phyloP scores from a whole-genome alignment of 2,113 vertebrate species.

The Apistogramma diplotaenia region DNA sequence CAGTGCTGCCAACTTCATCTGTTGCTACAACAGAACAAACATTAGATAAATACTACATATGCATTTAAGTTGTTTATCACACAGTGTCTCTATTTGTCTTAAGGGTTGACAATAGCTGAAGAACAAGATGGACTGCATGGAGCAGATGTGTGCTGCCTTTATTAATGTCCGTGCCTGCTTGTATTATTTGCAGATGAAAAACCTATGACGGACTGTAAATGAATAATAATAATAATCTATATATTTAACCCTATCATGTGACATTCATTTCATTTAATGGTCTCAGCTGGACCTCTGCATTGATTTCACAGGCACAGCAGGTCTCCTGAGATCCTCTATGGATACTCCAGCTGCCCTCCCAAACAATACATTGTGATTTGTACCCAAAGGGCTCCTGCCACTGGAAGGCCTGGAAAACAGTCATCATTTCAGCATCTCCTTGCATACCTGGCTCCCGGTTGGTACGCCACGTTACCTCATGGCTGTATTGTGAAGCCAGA shows the following conservation, averaged over 20 bases:
- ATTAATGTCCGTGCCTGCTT: slow-evolving; percentile 37
- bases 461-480: slow-evolving; percentile 45
- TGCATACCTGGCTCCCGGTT: slow-evolving; percentile 58
- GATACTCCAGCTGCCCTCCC: slow-evolving; percentile 73
- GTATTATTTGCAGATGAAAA: slow-evolving; percentile 59
- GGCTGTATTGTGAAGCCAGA: slow-evolving; percentile 48
- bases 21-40: background rate
- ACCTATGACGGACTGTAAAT: slow-evolving; percentile 53
- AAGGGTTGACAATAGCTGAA: background rate
- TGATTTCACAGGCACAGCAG: slow-evolving; percentile 64
- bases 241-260: slow-evolving; percentile 63
- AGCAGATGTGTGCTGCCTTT: slow-evolving; percentile 18
- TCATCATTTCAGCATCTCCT: slow-evolving; percentile 56
- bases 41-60: background rate
- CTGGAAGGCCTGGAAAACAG: slow-evolving; percentile 62
- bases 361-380: slow-evolving; percentile 67
- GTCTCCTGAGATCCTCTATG: slow-evolving; percentile 62
- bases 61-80: background rate
- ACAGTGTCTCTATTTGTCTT: background rate
- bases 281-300: slow-evolving; percentile 65
- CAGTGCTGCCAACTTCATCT: background rate
- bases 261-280: slow-evolving; percentile 66
- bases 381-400: slow-evolving; percentile 46
- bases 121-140: background rate
- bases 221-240: slow-evolving; percentile 70